Evolutionary conservation across 2,113 vertebrate genomes (phyloP).

Genomic region (Toxostoma redivivum): DNA sequence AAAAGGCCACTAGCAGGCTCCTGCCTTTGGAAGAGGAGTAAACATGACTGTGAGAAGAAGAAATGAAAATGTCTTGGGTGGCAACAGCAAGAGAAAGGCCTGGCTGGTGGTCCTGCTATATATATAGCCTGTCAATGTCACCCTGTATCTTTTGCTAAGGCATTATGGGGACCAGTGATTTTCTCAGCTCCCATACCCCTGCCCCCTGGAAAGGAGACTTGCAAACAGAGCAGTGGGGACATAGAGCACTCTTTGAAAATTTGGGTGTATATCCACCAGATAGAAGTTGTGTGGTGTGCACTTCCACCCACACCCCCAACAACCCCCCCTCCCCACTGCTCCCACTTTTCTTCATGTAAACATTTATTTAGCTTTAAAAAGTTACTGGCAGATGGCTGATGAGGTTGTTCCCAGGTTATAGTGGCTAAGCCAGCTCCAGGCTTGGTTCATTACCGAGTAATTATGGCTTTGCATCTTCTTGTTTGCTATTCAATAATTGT

Average conservation of each 20-base stretch:
- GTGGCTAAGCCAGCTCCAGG: not conserved
- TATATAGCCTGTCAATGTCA: not conserved
- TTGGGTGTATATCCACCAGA: not conserved
- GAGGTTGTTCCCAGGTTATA: not conserved
- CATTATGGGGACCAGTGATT: fast-evolving
- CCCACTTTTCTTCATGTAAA: not conserved
- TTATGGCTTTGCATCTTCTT: not conserved
- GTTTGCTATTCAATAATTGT: conserved; percentile 21
- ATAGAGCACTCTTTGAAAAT: not conserved
- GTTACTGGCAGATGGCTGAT: not conserved
- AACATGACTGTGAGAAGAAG: not conserved
- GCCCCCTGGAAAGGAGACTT: not conserved
- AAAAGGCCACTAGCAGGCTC: not conserved
- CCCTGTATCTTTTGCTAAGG: not conserved
- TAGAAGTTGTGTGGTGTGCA: not conserved
- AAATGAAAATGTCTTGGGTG: not conserved
- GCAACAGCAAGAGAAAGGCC: not conserved
- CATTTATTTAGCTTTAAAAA: not conserved
- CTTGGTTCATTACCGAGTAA: not conserved
- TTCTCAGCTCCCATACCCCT: not conserved
- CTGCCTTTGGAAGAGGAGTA: not conserved
- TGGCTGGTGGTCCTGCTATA: not conserved
- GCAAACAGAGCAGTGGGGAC: not conserved
- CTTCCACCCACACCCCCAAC: not conserved
- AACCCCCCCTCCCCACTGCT: fast-evolving